These are phyloP conservation scores for Okapia johnstoni DNA, from an alignment of 2,113 vertebrate species.

Conservation along the genomic window DNA sequence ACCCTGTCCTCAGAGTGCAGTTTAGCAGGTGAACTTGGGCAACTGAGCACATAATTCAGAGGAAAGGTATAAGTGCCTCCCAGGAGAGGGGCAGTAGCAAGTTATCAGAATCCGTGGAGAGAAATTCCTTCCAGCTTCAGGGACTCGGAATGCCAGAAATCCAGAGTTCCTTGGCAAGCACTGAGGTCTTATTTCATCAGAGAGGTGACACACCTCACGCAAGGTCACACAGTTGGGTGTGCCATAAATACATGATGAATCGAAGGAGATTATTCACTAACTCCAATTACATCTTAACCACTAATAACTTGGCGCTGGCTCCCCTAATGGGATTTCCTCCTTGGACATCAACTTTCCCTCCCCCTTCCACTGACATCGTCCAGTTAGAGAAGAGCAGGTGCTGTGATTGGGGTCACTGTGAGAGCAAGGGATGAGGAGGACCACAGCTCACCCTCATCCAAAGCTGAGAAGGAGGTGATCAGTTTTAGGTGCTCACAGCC, in stretches of 20 bases:
- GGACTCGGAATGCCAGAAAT: conserved; percentile 37
- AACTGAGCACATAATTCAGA: not conserved
- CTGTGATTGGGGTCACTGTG: conserved; percentile 63
- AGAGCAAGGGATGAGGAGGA: conserved; percentile 44
- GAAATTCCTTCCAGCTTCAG: conserved; percentile 13
- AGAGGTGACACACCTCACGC: conserved; percentile 59
- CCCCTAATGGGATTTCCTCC: conserved; percentile 69
- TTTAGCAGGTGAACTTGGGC: not conserved
- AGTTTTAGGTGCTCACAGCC: not conserved
- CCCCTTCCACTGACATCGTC: conserved; percentile 39
- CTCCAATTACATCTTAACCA: conserved; percentile 66
- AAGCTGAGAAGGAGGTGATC: conserved; percentile 24
- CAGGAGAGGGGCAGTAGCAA: not conserved
- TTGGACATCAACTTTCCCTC: conserved; percentile 62
- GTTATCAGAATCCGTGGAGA: not conserved
- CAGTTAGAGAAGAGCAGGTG: conserved; percentile 69
- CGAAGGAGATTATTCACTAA: conserved; percentile 68
- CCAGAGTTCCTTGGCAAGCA: conserved; percentile 15
- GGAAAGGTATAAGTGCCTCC: not conserved
- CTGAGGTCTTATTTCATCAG: conserved; percentile 65
- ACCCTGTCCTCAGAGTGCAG: not conserved
- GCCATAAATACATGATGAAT: conserved; percentile 57
- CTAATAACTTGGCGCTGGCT: conserved; percentile 69
- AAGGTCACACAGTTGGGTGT: conserved; percentile 64
- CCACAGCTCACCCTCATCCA: not conserved